phyloP scores from a whole-genome alignment of 1,140 invertebrate species.

The Nephila pilipes region DNA sequence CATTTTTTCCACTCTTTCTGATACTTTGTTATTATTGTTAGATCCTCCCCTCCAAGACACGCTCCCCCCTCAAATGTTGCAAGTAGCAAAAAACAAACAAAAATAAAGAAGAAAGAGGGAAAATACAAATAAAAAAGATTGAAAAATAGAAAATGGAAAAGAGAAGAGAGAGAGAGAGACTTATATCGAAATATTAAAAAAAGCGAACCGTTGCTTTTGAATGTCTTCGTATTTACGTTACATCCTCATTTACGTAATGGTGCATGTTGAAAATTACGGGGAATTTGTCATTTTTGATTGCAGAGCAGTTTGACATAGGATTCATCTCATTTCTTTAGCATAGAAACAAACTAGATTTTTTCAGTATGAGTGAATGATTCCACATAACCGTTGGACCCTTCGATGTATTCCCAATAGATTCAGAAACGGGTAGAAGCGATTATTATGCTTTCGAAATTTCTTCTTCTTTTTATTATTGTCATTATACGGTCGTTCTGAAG shows the following conservation, averaged over 20 bases:
- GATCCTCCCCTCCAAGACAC: neutral
- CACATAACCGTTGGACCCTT: slow-evolving; percentile 53
- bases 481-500: slow-evolving; percentile 48
- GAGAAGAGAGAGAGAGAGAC: no score
- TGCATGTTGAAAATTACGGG: slow-evolving; percentile 74
- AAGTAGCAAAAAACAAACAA: slow-evolving; percentile 25
- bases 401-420: slow-evolving; percentile 67
- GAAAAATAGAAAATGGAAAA: slow-evolving; percentile 48
- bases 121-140: slow-evolving; percentile 8
- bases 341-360: slow-evolving; percentile 40
- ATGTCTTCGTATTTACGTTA: slow-evolving; percentile 74
- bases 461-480: slow-evolving; percentile 51
- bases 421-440: slow-evolving; percentile 41
- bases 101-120: neutral
- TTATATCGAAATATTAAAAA: slow-evolving; percentile 2
- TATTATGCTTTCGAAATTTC: slow-evolving; percentile 57
- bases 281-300: slow-evolving; percentile 76
- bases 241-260: slow-evolving; percentile 76
- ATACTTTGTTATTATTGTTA: slow-evolving; percentile 64
- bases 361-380: slow-evolving; percentile 43
- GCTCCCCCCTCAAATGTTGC: neutral
- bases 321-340: slow-evolving; percentile 50
- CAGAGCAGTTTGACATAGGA: slow-evolving; percentile 68
- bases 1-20: slow-evolving; percentile 7
- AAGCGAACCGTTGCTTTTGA: slow-evolving; percentile 41